Conservation (phyloP, 37 sponge, comb jelly and placozoan species). For the Diacarnus erythraeanus region DNA sequence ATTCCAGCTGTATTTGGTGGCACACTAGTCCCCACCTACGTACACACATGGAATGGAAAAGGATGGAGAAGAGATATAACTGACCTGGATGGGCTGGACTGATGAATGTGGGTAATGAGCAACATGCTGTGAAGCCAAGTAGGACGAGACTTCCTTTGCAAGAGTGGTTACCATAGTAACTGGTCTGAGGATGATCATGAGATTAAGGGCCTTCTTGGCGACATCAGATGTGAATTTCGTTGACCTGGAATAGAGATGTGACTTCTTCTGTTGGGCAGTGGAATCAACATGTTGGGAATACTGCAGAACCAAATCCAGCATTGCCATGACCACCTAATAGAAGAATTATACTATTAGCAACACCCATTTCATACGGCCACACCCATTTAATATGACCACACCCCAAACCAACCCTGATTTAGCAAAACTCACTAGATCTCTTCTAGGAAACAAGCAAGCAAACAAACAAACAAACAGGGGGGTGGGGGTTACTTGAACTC, state of each 20-base stretch:
- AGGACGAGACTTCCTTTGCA: conserved; percentile 80
- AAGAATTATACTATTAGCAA: too few species aligned
- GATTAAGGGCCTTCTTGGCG: conserved; percentile 73
- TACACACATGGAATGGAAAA: conserved; percentile 5
- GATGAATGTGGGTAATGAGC: conserved; percentile 74
- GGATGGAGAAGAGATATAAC: neutral
- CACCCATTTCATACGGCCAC: too few species aligned
- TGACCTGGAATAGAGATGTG: neutral
- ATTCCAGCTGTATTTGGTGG: conserved; percentile 69
- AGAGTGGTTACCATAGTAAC: conserved; percentile 69
- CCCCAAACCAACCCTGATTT: too few species aligned
- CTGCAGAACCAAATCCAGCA: conserved; percentile 72
- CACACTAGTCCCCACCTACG: conserved; percentile 51
- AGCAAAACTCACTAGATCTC: too few species aligned
- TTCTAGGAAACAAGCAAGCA: too few species aligned
- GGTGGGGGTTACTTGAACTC: too few species aligned
- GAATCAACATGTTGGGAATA: neutral
- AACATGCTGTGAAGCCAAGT: conserved; percentile 61
- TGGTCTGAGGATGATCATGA: conserved; percentile 65
- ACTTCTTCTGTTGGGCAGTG: neutral
- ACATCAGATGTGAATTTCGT: conserved; percentile 48
- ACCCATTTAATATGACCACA: too few species aligned
- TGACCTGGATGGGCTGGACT: conserved; percentile 56
- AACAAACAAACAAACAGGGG: too few species aligned
- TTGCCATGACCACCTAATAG: conserved; percentile 54